A percentile compares a stretch with the other conserved stretches of the same genome.
Evolutionary conservation across 2,113 vertebrate genomes (phyloP).

Genomic region (Dicentrarchus labrax): DNA sequence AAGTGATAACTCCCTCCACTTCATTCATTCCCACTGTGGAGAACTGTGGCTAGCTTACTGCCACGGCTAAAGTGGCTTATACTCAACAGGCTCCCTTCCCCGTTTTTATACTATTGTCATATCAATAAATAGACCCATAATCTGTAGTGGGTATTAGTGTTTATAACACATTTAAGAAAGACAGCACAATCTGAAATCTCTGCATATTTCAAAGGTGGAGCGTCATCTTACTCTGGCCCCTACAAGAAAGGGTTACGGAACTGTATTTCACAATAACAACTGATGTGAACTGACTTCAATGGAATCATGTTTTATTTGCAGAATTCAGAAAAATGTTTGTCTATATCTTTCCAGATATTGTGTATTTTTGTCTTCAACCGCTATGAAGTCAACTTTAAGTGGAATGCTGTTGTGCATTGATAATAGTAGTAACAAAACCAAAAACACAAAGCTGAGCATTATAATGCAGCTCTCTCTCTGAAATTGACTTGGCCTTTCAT

Average conservation of each 20-base stretch:
- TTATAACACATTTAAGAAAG: not conserved
- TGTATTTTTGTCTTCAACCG: too few relatives aligned
- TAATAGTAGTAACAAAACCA: not conserved
- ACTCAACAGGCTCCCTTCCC: not conserved
- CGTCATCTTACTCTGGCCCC: not conserved
- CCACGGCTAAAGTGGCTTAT: not conserved
- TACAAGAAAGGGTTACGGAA: not conserved
- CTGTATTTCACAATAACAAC: too few relatives aligned
- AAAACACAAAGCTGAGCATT: not conserved
- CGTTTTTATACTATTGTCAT: not conserved
- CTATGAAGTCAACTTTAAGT: not conserved
- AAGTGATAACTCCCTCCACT: not conserved
- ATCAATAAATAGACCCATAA: not conserved
- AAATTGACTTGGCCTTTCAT: constrained; percentile 31
- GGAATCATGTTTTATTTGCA: too few relatives aligned
- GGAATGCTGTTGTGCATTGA: not conserved
- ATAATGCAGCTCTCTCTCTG: not conserved
- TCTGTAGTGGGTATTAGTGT: not conserved
- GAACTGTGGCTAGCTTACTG: not conserved
- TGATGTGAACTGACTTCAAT: too few relatives aligned
- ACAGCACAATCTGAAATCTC: too few relatives aligned
- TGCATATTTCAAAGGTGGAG: not conserved
- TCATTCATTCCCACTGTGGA: not conserved
- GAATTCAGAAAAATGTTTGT: too few relatives aligned
- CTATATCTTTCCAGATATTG: too few relatives aligned